Percentiles rank a stretch among this genome's conserved stretches.
Conservation (phyloP, 2,113 vertebrate species). For the Mungos mungo region DNA sequence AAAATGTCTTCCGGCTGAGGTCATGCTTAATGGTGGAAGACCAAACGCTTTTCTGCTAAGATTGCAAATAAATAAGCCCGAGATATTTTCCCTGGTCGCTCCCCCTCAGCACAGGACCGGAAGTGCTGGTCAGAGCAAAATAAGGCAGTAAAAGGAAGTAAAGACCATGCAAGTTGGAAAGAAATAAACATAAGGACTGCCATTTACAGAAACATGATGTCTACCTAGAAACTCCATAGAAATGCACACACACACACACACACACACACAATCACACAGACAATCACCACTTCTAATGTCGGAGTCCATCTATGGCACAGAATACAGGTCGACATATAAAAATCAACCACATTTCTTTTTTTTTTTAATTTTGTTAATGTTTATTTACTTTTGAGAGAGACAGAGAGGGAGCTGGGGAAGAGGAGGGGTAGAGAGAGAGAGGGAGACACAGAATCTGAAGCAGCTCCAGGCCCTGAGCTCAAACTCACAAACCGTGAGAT, state of each 20-base stretch:
- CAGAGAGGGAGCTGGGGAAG: too few relatives aligned
- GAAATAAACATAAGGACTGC: not conserved
- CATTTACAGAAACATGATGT: not conserved
- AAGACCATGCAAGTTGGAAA: not conserved
- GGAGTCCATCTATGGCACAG: not conserved
- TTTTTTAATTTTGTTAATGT: too few relatives aligned
- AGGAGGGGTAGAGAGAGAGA: too few relatives aligned
- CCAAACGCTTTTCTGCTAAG: not conserved
- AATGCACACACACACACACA: too few relatives aligned
- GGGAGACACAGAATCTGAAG: too few relatives aligned
- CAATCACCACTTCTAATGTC: not conserved
- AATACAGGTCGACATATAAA: not conserved
- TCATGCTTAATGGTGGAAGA: fast-evolving
- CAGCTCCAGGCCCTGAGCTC: too few relatives aligned
- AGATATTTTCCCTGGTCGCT: fast-evolving
- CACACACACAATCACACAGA: not conserved
- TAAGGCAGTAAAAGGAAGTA: not conserved
- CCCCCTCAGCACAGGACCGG: not conserved
- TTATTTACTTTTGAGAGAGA: too few relatives aligned
- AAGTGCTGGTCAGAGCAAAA: too few relatives aligned
- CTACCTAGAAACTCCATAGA: not conserved
- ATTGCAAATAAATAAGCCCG: not conserved
- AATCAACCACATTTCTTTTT: not conserved
- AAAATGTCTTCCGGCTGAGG: not conserved
- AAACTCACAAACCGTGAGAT: too few relatives aligned